Evolutionary conservation across 1,140 invertebrate genomes (phyloP), one percentile per base, ranked within the genome.

Genomic region (Pissodes strobi): DNA sequence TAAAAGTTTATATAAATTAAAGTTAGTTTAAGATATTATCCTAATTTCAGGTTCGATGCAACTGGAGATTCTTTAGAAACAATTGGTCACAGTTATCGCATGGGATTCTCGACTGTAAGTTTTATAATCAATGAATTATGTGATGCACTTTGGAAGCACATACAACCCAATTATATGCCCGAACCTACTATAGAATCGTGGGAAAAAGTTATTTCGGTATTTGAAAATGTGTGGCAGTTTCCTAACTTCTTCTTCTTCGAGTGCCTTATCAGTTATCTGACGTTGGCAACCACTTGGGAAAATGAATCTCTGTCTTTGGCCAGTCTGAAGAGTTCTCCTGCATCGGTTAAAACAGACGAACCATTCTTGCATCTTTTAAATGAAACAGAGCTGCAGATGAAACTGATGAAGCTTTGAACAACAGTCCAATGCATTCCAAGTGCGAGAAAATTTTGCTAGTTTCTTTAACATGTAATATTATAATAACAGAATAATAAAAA

Each of bases 211-310:
- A 64, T 45, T 15, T 38, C 57, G 17, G 68, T 62, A 13, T 79
- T 78, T 67, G 38, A 63, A 45, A 62, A 64, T 41, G 34, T 25
- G 45, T 78, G 74, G 70, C 52, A 74, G 57, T 81, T 80, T 69
- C 80, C 69, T 17, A 71, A 71, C 30, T 70, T 62, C 71, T 23
- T 80, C 49, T 78, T 64, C 77, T 75, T 12, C 66, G 76, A 13
- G 75, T 82, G 46, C 65, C n/a, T n/a, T n/a, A n/a, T n/a, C n/a
- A n/a, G n/a, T n/a, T n/a, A n/a, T n/a, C n/a, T n/a, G n/a, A n/a
- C n/a, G n/a, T n/a, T n/a, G n/a, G n/a, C n/a, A n/a, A n/a, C n/a
- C n/a, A n/a, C n/a, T n/a, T n/a, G n/a, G n/a, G n/a, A n/a, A n/a
- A n/a, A n/a, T n/a, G n/a, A n/a, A n/a, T n/a, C n/a, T n/a, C n/a